Percentiles rank a stretch among this genome's conserved stretches.
phyloP scores from a whole-genome alignment of 2,797 vertebrate species.

The Botia almorhae region DNA sequence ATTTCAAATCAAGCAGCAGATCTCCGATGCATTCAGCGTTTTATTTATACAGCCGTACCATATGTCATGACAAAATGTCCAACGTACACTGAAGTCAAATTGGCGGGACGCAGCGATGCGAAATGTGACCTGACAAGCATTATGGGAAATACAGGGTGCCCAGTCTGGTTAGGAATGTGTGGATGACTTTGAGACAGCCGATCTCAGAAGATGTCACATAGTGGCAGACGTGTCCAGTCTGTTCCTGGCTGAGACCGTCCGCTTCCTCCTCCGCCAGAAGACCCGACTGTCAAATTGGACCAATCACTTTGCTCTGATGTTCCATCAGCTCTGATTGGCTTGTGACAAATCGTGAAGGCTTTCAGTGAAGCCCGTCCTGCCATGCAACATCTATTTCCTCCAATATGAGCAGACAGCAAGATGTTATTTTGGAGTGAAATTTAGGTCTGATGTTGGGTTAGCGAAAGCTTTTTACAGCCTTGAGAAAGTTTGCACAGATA shows the following conservation, averaged over 20 bases:
- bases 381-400: slow-evolving; percentile 30
- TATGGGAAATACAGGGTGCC: neutral
- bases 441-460: neutral
- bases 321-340: slow-evolving; percentile 19
- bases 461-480: neutral
- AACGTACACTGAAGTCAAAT: neutral
- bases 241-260: slow-evolving; percentile 1
- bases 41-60: slow-evolving; percentile 5
- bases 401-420: slow-evolving; percentile 13
- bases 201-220: slow-evolving; percentile 21
- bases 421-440: slow-evolving; percentile 17
- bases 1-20: neutral
- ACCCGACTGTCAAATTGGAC: slow-evolving; percentile 29
- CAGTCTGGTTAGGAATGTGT: neutral
- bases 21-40: neutral
- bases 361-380: slow-evolving; percentile 19
- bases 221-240: neutral
- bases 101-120: neutral
- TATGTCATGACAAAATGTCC: neutral
- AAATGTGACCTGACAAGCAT: slow-evolving; percentile 19
- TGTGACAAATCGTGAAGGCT: slow-evolving; percentile 41
- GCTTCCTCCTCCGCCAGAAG: slow-evolving; percentile 4
- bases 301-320: slow-evolving; percentile 33
- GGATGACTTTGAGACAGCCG: slow-evolving; percentile 3
- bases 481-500: too few species aligned